Conservation (phyloP, 2,797 vertebrate genomes). For the Aselliscus stoliczkanus region DNA sequence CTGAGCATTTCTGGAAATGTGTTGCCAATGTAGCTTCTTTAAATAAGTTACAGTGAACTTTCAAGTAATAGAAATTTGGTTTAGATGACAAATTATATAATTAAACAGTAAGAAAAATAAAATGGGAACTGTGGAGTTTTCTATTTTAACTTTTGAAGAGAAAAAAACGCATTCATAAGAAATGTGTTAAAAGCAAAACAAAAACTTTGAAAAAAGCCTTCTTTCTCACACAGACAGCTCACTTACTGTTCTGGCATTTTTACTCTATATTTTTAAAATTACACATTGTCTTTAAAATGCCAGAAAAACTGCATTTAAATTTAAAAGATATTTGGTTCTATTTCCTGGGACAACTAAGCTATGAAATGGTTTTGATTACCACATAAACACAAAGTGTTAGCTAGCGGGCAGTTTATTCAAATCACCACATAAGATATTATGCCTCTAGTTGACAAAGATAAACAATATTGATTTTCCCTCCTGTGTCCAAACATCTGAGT, state of each 20-base stretch:
- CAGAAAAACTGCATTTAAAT: constrained; percentile 43
- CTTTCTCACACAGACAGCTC: constrained; percentile 5
- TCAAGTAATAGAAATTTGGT: constrained; percentile 33
- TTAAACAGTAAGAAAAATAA: constrained; percentile 37
- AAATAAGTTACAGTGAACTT: constrained; percentile 44
- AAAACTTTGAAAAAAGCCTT: neutral
- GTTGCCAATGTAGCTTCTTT: neutral
- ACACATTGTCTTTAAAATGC: constrained; percentile 51
- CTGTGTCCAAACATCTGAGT: neutral
- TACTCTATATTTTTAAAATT: constrained; percentile 29
- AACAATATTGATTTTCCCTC: neutral
- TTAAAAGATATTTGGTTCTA: constrained; percentile 47
- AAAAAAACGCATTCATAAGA: constrained; percentile 33
- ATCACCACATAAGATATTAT: neutral
- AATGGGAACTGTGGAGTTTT: neutral
- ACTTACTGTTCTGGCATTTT: constrained; percentile 42
- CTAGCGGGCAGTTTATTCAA: constrained; percentile 10
- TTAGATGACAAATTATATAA: constrained; percentile 32
- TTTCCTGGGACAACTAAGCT: constrained; percentile 39
- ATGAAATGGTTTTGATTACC: neutral
- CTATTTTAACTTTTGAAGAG: constrained; percentile 27
- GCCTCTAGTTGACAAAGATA: neutral
- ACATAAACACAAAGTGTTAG: constrained; percentile 26
- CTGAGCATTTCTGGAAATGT: neutral
- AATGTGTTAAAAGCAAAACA: constrained; percentile 41